A percentile compares a stretch with the other conserved stretches of the same genome.
These are phyloP conservation scores for Agrilus biguttatus DNA, from an alignment of 2,888 invertebrate species.

Conservation along the genomic window DNA sequence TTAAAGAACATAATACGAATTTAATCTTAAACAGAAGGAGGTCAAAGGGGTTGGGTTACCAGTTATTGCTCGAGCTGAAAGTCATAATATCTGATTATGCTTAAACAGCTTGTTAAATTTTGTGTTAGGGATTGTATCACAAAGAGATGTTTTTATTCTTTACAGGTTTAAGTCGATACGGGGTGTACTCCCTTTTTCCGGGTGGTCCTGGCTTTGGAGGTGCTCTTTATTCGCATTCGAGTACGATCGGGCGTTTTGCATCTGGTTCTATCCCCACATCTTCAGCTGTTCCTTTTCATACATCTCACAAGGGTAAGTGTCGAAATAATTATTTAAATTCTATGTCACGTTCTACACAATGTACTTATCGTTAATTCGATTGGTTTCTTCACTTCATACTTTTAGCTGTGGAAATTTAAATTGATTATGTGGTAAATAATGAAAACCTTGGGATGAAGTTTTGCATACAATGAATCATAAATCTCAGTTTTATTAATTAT, in stretches of 20 bases:
- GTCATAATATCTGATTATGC: neutral
- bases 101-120: neutral
- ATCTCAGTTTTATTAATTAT: too few species aligned
- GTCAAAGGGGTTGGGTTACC: neutral
- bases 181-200: constrained; percentile 56
- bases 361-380: too few species aligned
- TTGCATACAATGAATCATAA: too few species aligned
- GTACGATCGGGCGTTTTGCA: constrained; percentile 28
- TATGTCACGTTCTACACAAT: too few species aligned
- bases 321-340: too few species aligned
- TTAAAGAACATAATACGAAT: too few species aligned
- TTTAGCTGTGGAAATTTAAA: too few species aligned
- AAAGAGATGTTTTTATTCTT: constrained; percentile 12
- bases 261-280: constrained; percentile 26
- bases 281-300: constrained; percentile 27
- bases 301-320: constrained; percentile 30
- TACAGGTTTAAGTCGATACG: constrained; percentile 53
- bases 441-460: too few species aligned
- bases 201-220: constrained; percentile 31
- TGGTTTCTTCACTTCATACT: too few species aligned
- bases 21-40: too few species aligned
- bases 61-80: neutral
- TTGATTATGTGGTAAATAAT: too few species aligned
- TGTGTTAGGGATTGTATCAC: too few species aligned
- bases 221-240: constrained; percentile 29